These are phyloP conservation scores for Acanthosepion pharaonis DNA, from an alignment of 2,888 invertebrate species.

Conservation along the genomic window DNA sequence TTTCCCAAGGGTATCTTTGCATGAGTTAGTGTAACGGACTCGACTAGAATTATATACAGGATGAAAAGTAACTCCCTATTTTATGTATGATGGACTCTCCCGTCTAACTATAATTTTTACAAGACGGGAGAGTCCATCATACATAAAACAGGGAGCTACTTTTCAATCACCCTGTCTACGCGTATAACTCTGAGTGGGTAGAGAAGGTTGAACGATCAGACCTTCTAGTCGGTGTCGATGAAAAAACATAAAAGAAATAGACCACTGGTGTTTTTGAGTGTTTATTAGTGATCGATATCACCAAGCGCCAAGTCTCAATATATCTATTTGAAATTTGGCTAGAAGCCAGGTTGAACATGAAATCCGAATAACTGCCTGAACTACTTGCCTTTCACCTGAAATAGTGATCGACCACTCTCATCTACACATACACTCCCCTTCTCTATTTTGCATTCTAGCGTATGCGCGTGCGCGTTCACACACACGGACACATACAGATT, in stretches of 20 bases:
- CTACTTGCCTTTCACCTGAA: neutral
- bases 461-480: neutral
- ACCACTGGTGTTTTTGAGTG: neutral
- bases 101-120: too few relatives aligned
- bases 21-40: too few relatives aligned
- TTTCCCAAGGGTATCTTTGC: too few relatives aligned
- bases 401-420: neutral
- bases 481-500: neutral
- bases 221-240: neutral
- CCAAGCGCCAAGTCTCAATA: constrained; percentile 6
- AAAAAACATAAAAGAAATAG: neutral
- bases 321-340: constrained; percentile 9
- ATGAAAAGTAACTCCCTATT: too few relatives aligned
- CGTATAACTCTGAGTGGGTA: neutral
- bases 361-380: neutral
- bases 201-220: neutral
- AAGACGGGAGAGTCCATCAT: too few relatives aligned
- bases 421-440: neutral
- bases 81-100: too few relatives aligned
- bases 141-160: too few relatives aligned
- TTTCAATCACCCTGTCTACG: too few relatives aligned
- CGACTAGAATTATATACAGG: too few relatives aligned
- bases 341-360: neutral
- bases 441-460: neutral
- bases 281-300: neutral